phyloP scores from a whole-genome alignment of 2,888 invertebrate genomes.

The Microplitis manilae region DNA sequence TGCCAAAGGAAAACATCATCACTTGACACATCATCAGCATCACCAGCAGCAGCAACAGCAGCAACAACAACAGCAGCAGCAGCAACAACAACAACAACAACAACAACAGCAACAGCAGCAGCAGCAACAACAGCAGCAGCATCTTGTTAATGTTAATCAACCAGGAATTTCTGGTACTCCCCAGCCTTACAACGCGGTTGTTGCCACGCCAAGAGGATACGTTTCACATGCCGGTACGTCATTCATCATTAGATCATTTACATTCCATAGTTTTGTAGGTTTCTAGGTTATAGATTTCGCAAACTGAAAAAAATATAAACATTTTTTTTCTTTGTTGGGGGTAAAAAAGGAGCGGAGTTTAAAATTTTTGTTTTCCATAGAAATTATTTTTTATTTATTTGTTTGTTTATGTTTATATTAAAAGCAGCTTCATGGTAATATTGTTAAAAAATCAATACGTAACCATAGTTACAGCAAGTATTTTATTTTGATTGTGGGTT shows the following conservation, averaged over 20 bases:
- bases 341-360: neutral
- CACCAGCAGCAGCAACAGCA: slow-evolving; percentile 54
- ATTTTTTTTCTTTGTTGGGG: neutral
- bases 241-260: slow-evolving; percentile 1
- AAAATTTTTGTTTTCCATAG: too few relatives aligned
- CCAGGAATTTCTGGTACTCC: slow-evolving; percentile 54
- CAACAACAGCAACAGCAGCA: slow-evolving; percentile 48
- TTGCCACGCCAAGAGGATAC: slow-evolving; percentile 57
- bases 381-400: too few relatives aligned
- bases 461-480: neutral
- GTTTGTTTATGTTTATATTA: neutral
- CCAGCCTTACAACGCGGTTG: slow-evolving; percentile 62
- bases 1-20: slow-evolving; percentile 65
- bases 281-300: slow-evolving; percentile 13
- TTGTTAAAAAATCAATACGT: neutral
- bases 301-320: neutral
- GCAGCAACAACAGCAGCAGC: slow-evolving; percentile 56
- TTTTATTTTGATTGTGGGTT: neutral
- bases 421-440: neutral
- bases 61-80: slow-evolving; percentile 53
- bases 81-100: slow-evolving; percentile 54
- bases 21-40: slow-evolving; percentile 61
- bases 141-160: slow-evolving; percentile 60
- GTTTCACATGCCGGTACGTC: slow-evolving; percentile 63
- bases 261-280: neutral